Evolutionary conservation across 2,797 vertebrate species (phyloP), one percentile per base, ranked within the genome.

Genomic region (Hoplostethus mediterraneus): DNA sequence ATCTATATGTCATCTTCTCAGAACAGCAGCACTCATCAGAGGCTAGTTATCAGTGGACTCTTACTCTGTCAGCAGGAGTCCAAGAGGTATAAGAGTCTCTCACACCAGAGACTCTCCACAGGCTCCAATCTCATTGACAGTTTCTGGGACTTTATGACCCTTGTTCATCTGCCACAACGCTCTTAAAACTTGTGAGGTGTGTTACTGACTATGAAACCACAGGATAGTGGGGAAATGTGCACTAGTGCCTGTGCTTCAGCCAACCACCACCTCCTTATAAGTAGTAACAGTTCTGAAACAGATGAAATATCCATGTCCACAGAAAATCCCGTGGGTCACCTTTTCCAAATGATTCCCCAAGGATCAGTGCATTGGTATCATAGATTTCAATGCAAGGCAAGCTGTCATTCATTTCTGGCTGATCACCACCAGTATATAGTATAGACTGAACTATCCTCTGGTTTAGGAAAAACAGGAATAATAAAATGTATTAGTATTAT

Each of bases 1-100:
- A 65, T 63, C 60, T 68, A 59, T 69, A 64, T 8, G 67, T 65
- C 65, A 55, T 49, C 25, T 16, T 52, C 67, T 67, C 61, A 60
- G 59, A 52, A 31, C 51, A 67, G 65, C 16, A 31, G 33, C 1
- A 5, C 57, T 68, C 71, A 63, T 45, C 6, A 62, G 44, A 12
- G 58, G 44, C 47, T 68, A 28, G 55, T 40, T 52, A 53, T 44
- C 45, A 17, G 17, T 31, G 36, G 13, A 31, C 47, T 14, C 45
- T 80, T 70, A 58, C 28, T 14, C 17, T 57, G 51, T 67, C 79
- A 1, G 63, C 14, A 63, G 53, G 58, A 0, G 2, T 3, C 38
- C 67, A 71, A 17, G 7, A 51, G 73, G 11, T 9, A n/a, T 38
- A 5, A 60, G 21, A 6, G 33, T 40, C 14, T 40, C 36, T 40